Conservation (phyloP, 2,113 vertebrate species). For the Pelusios castaneus region DNA sequence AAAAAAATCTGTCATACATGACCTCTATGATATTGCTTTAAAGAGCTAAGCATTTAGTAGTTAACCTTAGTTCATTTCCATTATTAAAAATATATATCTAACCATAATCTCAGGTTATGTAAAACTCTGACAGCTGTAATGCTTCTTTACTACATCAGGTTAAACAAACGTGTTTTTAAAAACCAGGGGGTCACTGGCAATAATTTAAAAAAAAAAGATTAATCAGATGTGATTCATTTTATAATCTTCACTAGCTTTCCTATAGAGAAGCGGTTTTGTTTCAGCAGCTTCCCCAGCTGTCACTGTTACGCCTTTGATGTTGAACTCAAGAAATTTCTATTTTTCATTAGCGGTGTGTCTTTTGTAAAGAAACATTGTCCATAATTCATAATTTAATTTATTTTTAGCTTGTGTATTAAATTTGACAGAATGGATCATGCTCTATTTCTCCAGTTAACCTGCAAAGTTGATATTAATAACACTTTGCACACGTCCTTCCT, state of each 20-base stretch:
- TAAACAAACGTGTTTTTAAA: background rate
- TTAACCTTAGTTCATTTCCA: background rate
- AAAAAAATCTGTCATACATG: background rate
- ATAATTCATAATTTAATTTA: background rate
- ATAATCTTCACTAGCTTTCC: background rate
- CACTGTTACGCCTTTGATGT: background rate
- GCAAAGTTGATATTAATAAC: background rate
- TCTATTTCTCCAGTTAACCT: background rate
- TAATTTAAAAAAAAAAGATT: background rate
- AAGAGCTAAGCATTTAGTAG: background rate
- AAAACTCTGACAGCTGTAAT: background rate
- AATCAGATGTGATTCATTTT: background rate
- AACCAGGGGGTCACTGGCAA: background rate
- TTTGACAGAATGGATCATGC: background rate
- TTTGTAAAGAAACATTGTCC: background rate
- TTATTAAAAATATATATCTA: background rate
- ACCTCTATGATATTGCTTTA: background rate
- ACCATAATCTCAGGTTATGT: background rate
- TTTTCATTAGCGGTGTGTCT: background rate
- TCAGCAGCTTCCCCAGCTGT: background rate
- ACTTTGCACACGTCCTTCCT: background rate
- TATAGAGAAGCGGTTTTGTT: background rate
- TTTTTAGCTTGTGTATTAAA: background rate
- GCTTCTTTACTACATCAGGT: background rate
- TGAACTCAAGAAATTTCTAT: background rate